Base-by-base conservation (phyloP, 2,113 vertebrate species). In the Barbus barbus region DNA sequence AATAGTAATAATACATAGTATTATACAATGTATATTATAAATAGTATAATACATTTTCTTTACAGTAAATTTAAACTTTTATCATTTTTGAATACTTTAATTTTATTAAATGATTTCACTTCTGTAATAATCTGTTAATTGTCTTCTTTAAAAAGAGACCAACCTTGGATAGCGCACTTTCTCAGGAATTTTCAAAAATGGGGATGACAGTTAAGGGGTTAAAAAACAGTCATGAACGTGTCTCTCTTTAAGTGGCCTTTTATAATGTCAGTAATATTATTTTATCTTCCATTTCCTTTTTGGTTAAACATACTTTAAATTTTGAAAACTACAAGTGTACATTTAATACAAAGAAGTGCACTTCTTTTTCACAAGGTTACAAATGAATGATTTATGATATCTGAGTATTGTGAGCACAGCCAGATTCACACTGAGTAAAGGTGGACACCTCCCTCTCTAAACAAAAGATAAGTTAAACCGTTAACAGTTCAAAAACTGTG, bases 401-500 rank as follows among this genome's bases (percentile, higher is more conserved):
- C 9, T n/a, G 31, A 18, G 26, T 75, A 75, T 75, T 26, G 48
- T 46, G n/a, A 51, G 72, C 3, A 0, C 24, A 75, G 8, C 6
- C 2, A n/a, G 72, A 48, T 22, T 69, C 18, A 36, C 31, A 22
- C n/a, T n/a, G 24, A 73, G 71, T 72, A 44, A 38, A 1, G 0
- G 9, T 9, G 11, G n/a, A 48, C 13, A 16, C 3, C 8, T 22
- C 46, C 46, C 26, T 51, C 72, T 9, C 16, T 74, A n/a, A 74
- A 28, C 71, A 74, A 74, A 74, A 74, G 72, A 74, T 48, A 38
- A 74, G 71, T 74, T 74, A 3, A 75, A 48, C n/a, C 18, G 7
- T 48, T 48, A 48, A 44, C 72, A 74, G 44, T 18, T 48, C 0
- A 75, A 44, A 72, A 26, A 26, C 36, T 46, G 11, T 41, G 9